These are phyloP conservation scores for Peromyscus eremicus DNA, from an alignment of 2,797 vertebrate genomes.

Conservation along the genomic window DNA sequence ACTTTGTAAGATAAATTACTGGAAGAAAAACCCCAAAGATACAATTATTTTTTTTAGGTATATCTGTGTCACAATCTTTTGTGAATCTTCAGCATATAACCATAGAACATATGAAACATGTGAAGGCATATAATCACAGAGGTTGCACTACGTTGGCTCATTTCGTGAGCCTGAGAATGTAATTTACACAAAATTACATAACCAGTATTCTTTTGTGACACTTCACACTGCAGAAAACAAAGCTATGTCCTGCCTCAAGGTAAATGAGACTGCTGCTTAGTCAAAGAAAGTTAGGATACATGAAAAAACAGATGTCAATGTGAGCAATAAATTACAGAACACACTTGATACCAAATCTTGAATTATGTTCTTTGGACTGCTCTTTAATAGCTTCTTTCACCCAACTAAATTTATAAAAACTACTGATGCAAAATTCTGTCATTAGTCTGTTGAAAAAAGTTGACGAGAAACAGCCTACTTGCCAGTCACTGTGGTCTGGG, in stretches of 20 bases:
- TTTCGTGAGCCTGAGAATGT: conserved; percentile 46
- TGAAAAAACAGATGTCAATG: conserved; percentile 21
- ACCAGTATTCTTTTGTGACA: conserved; percentile 57
- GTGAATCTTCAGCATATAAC: conserved; percentile 24
- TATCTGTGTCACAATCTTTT: conserved; percentile 40
- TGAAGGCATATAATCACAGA: background rate
- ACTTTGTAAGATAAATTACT: conserved; percentile 44
- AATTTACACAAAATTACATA: conserved; percentile 57
- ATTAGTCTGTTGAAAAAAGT: background rate
- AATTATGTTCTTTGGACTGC: conserved; percentile 43
- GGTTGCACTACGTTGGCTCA: background rate
- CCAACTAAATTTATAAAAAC: background rate
- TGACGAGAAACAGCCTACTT: background rate
- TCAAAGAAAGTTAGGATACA: conserved; percentile 55
- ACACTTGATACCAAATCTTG: conserved; percentile 54
- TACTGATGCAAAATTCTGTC: background rate
- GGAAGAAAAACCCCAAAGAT: background rate
- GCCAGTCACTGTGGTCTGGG: background rate
- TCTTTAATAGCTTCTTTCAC: conserved; percentile 50
- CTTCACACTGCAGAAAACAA: conserved; percentile 41
- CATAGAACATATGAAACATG: too few species aligned
- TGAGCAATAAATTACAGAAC: conserved; percentile 60
- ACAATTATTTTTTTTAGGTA: conserved; percentile 24
- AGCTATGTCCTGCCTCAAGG: conserved; percentile 18
- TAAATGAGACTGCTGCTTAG: conserved; percentile 60